A percentile compares a stretch with the other conserved stretches of the same genome.
Evolutionary conservation across 1,140 invertebrate species (phyloP).

Genomic region (Heliconius nattereri): DNA sequence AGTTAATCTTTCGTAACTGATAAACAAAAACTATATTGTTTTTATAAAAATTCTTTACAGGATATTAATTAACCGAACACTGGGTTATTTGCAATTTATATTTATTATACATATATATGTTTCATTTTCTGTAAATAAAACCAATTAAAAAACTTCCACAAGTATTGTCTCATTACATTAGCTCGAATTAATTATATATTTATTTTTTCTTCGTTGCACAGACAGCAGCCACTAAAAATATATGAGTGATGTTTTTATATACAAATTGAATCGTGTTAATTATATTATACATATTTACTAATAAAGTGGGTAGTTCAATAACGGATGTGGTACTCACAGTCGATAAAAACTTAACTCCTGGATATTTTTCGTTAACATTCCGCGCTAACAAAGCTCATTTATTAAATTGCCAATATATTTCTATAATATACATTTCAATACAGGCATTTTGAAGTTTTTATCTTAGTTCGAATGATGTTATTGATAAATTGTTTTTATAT

Average conservation of each 20-base stretch:
- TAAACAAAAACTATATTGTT: background rate
- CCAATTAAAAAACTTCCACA: background rate
- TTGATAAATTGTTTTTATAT: background rate
- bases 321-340: background rate
- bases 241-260: background rate
- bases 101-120: background rate
- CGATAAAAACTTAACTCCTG: background rate
- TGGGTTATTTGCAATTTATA: background rate
- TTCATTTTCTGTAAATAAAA: background rate
- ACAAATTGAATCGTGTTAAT: background rate
- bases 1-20: background rate
- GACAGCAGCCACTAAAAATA: background rate
- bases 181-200: constrained; percentile 1
- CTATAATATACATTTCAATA: background rate
- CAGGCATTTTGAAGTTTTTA: background rate
- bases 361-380: constrained; percentile 2
- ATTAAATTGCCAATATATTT: constrained; percentile 1
- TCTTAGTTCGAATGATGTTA: background rate
- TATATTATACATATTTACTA: background rate
- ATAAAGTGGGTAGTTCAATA: background rate
- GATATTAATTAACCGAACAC: background rate
- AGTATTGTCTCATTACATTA: background rate
- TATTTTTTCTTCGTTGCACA: background rate
- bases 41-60: background rate
- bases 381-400: constrained; percentile 7